phyloP scores from a whole-genome alignment of 2,113 vertebrate species.

The Trematomus loennbergii region DNA sequence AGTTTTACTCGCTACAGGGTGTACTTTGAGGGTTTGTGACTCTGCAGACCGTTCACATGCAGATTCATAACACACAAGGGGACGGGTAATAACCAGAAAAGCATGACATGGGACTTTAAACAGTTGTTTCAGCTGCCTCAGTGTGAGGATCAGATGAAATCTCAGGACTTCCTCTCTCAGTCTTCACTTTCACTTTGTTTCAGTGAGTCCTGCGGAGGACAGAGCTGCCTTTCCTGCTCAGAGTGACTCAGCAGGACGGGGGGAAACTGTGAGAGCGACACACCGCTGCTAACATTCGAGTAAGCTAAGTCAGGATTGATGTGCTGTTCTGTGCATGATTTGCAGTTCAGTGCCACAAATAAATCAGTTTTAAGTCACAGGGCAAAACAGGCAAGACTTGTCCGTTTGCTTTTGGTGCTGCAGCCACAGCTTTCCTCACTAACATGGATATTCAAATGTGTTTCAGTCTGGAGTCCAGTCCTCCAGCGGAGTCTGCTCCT shows the following conservation, averaged over 20 bases:
- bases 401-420: neutral
- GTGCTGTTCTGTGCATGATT: neutral
- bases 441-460: neutral
- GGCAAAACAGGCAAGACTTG: neutral
- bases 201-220: constrained; percentile 83
- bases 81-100: no score
- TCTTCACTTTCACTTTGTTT: constrained; percentile 45
- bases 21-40: no score
- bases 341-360: neutral
- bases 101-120: no score
- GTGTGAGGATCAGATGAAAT: constrained; percentile 10
- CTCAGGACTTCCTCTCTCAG: constrained; percentile 33
- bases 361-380: neutral
- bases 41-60: no score
- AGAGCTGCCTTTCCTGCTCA: constrained; percentile 85
- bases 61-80: no score
- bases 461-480: constrained; percentile 88
- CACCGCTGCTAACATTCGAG: constrained; percentile 85
- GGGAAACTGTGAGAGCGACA: constrained; percentile 76
- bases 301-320: constrained; percentile 56
- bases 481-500: constrained; percentile 76
- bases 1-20: no score
- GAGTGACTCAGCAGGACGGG: constrained; percentile 66
- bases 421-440: neutral
- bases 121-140: neutral